Evolutionary conservation across 2,888 invertebrate species (phyloP), one percentile per base, ranked within the genome.

Genomic region (Hoplodrina ambigua): DNA sequence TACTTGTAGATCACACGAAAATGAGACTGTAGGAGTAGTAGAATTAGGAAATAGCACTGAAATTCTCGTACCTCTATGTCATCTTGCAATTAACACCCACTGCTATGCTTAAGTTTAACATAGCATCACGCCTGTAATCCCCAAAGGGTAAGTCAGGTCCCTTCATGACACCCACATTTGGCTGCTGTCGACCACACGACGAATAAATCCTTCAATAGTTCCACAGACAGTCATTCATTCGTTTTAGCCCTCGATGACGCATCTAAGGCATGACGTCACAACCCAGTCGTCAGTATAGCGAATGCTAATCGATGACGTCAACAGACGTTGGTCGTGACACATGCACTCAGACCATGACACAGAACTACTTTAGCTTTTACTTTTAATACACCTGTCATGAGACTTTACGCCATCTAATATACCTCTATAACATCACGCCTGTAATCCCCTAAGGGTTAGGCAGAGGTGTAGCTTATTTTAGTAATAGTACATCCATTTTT

Each of bases 271-370:
- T 55, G 69, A 54, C 19, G 55, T 68, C 44, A 68, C 11, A 6
- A 69, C 4, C 13, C 15, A 53, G 53, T 25, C 72, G 58, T 63
- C 63, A 72, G 41, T 17, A 19, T 10, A 6, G 49, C 41, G 11
- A 53, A 53, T 60, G 60, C 25, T 78, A 57, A 78, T 15, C 53
- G 37, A 46, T 75, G 75, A 75, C 79, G 73, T 75, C 25, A 75
- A 4, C 46, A 64, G 46, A 61, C 33, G 41, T 25, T 44, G n/a
- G 17, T 54, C 52, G 72, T 72, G 60, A 78, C 49, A 41, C 50
- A 63, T 52, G 54, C 50, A 15, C 10, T 10, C 20, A 60, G 75
- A 20, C 78, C 75, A 13, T 75, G 75, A 75, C 75, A 78, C 66
- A 72, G 74, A 73, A 61, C 50, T 20, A 57, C 11, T 41, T 59